Percentiles rank a stretch among this genome's conserved stretches.
Conservation (phyloP, 2,888 invertebrate genomes). For the Brachylomia viminalis region DNA sequence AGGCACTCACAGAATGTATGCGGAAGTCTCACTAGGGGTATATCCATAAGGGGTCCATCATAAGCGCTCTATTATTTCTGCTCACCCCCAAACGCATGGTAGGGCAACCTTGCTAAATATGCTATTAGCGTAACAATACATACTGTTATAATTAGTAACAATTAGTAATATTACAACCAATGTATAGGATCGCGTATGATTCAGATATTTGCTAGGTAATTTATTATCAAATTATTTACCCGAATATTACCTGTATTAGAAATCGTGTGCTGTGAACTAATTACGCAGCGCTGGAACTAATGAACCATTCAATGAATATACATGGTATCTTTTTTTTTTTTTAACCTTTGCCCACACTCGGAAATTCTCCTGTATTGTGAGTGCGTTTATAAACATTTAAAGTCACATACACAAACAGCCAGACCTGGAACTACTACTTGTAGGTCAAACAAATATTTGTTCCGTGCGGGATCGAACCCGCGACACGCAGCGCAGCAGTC, state of each 20-base stretch:
- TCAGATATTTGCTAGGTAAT: conserved; percentile 1
- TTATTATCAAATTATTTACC: conserved; percentile 41
- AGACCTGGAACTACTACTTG: no score
- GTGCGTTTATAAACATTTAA: no score
- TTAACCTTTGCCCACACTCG: no score
- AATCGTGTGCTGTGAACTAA: conserved; percentile 33
- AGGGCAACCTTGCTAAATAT: background rate
- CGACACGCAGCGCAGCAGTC: no score
- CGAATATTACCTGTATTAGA: conserved; percentile 14
- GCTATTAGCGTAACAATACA: background rate
- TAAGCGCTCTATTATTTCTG: conserved; percentile 40
- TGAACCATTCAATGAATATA: background rate
- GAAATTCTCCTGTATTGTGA: no score
- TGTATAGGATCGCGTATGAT: conserved; percentile 13
- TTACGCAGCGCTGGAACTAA: background rate
- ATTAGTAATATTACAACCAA: conserved; percentile 19
- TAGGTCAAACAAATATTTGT: no score
- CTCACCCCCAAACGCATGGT: background rate
- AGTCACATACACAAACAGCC: no score
- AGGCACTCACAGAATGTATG: conserved; percentile 29
- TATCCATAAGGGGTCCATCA: background rate
- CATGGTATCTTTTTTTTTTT: background rate
- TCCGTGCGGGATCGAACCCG: no score
- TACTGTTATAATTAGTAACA: conserved; percentile 7
- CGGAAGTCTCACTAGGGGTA: conserved; percentile 32